Evolutionary conservation across 2,113 vertebrate genomes (phyloP), one percentile per base, ranked within the genome.

Genomic region (Megaleporinus macrocephalus): DNA sequence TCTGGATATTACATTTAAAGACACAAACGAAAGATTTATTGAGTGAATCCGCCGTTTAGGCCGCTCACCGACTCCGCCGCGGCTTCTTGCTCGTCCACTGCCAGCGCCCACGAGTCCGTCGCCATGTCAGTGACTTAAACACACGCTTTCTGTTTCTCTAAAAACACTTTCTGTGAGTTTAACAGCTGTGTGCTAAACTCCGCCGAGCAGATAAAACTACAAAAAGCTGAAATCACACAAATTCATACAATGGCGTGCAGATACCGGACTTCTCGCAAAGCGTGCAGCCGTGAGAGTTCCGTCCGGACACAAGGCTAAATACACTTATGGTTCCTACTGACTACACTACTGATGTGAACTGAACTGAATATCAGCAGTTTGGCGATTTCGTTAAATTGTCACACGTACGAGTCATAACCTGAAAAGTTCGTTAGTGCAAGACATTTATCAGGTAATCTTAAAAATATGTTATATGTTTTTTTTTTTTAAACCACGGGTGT

Each of bases 1-100:
- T 61, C 11, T 27, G 44, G 1, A 11, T 12, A 26, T 24, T 61
- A 24, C n/a, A 59, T 12, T 59, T n/a, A n/a, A 14, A n/a, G 18
- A 20, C 10, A 22, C 9, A 51, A 49, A 51, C 6, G 18, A 78
- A 6, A 13, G 10, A 55, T 61, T 61, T 61, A 24, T 61, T 61
- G 11, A 26, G 0, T 16, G 22, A 55, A 22, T 55, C 20, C 20
- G 30, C 6, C 11, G 1, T 68, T 30, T 30, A 20, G 65, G 12
- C 22, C n/a, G 49, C 94, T 94, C 92, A 98, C 97, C 91, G 97
- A 98, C 88, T 96, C 96, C 0, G 96, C 96, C 24, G 96, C 96
- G 1, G 96, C 96, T 88, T 98, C 97, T 90, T 98, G 97, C 87
- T 96, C 93, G 69, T 98, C 97, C 84, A 98, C 97, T 13, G 97